These are phyloP conservation scores for Nothobranchius furzeri DNA, from an alignment of 2,113 vertebrate species.

Conservation along the genomic window DNA sequence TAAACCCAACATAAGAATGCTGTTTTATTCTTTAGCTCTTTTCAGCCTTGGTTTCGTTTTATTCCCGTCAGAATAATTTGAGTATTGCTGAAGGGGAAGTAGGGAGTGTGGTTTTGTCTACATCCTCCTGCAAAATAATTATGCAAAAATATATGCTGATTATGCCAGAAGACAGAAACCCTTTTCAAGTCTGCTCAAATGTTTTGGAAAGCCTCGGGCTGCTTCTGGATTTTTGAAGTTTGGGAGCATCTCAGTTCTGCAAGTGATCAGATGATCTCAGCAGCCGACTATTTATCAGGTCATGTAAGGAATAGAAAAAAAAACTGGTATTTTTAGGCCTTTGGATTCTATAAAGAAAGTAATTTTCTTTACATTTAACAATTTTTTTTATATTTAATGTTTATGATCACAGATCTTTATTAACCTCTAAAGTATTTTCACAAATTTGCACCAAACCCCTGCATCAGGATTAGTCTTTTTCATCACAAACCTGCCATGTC, in stretches of 20 bases:
- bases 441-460: no score
- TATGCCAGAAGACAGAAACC: background rate
- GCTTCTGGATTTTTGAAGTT: background rate
- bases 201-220: background rate
- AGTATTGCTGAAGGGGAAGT: background rate
- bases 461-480: no score
- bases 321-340: no score
- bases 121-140: background rate
- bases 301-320: background rate
- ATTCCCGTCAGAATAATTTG: background rate
- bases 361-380: background rate
- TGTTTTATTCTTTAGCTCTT: no score
- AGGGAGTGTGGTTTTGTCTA: background rate
- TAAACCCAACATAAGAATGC: no score
- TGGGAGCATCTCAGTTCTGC: background rate
- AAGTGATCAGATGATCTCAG: background rate
- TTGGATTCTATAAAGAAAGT: no score
- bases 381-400: no score
- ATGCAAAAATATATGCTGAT: background rate
- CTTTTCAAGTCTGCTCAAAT: background rate
- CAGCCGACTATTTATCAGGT: background rate
- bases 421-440: background rate
- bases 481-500: no score
- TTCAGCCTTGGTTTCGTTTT: no score
- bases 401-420: background rate